These are phyloP conservation scores for Epirrita christyi DNA, from an alignment of 2,888 invertebrate genomes.

Conservation along the genomic window DNA sequence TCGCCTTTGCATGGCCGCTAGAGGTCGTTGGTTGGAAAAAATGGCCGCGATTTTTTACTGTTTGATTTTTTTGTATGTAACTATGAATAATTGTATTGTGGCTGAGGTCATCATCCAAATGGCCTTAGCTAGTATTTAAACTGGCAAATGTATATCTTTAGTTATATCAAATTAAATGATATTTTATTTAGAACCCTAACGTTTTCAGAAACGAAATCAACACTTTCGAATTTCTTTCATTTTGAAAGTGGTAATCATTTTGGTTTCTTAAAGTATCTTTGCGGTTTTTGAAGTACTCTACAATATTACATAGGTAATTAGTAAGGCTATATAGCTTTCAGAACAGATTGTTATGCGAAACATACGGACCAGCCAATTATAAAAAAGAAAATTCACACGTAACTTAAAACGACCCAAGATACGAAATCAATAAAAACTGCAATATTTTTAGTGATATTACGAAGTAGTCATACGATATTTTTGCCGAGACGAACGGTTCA, in stretches of 20 bases:
- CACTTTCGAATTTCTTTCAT: constrained; percentile 1
- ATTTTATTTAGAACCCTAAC: not conserved
- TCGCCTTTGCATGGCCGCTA: constrained; percentile 32
- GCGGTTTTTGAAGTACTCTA: not conserved
- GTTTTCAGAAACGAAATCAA: not conserved
- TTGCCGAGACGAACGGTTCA: too few relatives aligned
- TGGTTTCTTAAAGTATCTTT: not conserved
- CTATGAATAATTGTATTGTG: constrained; percentile 16
- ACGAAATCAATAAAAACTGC: too few relatives aligned
- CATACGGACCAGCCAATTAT: not conserved
- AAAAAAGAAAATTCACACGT: not conserved
- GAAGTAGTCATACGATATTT: too few relatives aligned
- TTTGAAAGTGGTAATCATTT: constrained; percentile 2
- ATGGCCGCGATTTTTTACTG: constrained; percentile 43
- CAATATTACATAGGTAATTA: not conserved
- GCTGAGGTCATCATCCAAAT: constrained; percentile 30
- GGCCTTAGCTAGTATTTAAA: constrained; percentile 11
- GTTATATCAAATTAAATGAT: not conserved
- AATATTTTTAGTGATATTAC: too few relatives aligned
- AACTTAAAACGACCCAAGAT: too few relatives aligned
- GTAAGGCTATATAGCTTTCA: not conserved
- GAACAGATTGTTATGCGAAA: not conserved
- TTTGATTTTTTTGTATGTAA: constrained; percentile 32
- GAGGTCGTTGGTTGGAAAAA: constrained; percentile 40
- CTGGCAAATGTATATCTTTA: constrained; percentile 4